Conservation (phyloP, 2,888 invertebrate species). For the Drosophila paramelanica region DNA sequence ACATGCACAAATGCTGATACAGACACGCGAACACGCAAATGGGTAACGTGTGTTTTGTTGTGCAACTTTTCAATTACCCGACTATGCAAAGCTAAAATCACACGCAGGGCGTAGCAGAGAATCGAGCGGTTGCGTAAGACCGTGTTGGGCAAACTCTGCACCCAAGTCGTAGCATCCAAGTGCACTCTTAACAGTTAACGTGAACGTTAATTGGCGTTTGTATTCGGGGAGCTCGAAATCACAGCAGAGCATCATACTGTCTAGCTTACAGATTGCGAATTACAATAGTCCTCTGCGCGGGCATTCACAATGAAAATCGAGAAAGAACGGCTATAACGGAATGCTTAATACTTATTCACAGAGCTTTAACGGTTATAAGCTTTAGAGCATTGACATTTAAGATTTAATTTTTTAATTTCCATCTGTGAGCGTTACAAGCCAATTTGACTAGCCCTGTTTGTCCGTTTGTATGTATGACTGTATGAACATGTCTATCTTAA, state of each 20-base stretch:
- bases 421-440: too few relatives aligned
- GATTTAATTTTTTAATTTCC: too few relatives aligned
- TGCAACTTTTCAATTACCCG: conserved; percentile 65
- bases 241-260: conserved; percentile 6
- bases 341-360: too few relatives aligned
- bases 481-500: too few relatives aligned
- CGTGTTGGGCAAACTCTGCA: conserved; percentile 3
- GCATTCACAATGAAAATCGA: neutral
- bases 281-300: neutral
- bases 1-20: neutral
- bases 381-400: too few relatives aligned
- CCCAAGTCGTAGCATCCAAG: conserved; percentile 10
- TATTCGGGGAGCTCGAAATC: conserved; percentile 30
- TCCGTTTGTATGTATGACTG: too few relatives aligned
- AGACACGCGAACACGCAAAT: conserved; percentile 1
- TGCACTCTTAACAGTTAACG: conserved; percentile 29
- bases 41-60: conserved; percentile 37
- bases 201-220: conserved; percentile 60
- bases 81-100: conserved; percentile 61
- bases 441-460: too few relatives aligned
- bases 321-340: too few relatives aligned
- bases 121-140: neutral
- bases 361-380: too few relatives aligned
- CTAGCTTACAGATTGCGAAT: conserved; percentile 15
- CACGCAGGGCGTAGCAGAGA: conserved; percentile 25